phyloP scores from a whole-genome alignment of 2,113 vertebrate species.

The Perca flavescens region DNA sequence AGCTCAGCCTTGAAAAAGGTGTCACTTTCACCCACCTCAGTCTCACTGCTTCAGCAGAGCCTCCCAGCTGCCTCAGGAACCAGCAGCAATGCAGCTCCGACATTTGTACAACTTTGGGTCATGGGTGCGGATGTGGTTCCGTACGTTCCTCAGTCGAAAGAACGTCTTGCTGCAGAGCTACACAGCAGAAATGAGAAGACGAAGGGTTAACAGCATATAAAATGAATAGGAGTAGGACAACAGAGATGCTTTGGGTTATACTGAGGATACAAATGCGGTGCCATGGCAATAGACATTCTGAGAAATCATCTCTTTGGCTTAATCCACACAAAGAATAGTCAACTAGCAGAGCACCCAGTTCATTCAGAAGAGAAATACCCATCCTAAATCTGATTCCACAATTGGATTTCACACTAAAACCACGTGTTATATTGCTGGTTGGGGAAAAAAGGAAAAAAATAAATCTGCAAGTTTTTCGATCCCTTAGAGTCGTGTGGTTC shows the following conservation, averaged over 20 bases:
- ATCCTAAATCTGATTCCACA: background rate
- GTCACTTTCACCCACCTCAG: slow-evolving; percentile 45
- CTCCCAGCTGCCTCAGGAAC: slow-evolving; percentile 71
- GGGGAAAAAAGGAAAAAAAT: background rate
- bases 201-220: background rate
- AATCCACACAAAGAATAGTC: background rate
- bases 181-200: slow-evolving; percentile 1
- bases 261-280: background rate
- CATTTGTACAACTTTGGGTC: slow-evolving; percentile 87
- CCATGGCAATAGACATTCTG: background rate
- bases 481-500: background rate
- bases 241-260: background rate
- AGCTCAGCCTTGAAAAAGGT: background rate
- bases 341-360: background rate
- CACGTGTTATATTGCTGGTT: background rate
- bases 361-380: background rate
- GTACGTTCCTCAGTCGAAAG: slow-evolving; percentile 86
- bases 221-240: background rate
- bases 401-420: background rate
- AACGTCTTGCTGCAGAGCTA: slow-evolving; percentile 88
- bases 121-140: slow-evolving; percentile 85
- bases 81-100: slow-evolving; percentile 80
- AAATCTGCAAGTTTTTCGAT: background rate
- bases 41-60: slow-evolving; percentile 6
- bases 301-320: background rate